phyloP scores from a whole-genome alignment of 2,888 invertebrate species.

The Patella caerulea region DNA sequence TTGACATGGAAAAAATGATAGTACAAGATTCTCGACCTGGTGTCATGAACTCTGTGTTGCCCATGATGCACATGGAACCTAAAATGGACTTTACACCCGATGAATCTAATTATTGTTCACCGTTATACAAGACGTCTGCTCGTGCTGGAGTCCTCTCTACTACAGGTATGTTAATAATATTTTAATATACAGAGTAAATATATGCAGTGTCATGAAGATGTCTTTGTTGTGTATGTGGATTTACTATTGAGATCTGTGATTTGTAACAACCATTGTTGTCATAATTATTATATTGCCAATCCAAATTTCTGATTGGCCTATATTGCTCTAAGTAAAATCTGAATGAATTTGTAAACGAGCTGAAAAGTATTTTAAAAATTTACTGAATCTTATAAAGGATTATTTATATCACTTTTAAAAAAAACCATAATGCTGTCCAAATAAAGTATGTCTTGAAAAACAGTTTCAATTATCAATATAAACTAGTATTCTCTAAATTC shows the following conservation, averaged over 20 bases:
- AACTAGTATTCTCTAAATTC: background rate
- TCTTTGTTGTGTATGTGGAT: background rate
- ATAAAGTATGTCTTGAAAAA: no score
- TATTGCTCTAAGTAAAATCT: no score
- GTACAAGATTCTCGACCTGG: conserved; percentile 74
- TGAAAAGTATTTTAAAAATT: no score
- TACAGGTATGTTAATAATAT: conserved; percentile 65
- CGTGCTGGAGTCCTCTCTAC: conserved; percentile 72
- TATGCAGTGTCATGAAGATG: background rate
- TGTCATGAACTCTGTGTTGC: conserved; percentile 83
- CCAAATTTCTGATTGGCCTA: no score
- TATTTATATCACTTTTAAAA: no score
- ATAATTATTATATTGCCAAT: no score
- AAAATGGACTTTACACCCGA: conserved; percentile 73
- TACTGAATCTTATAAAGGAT: no score
- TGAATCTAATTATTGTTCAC: conserved; percentile 65
- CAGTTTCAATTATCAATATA: background rate
- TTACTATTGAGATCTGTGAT: background rate
- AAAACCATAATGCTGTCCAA: no score
- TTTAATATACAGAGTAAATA: background rate
- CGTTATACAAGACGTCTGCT: conserved; percentile 71
- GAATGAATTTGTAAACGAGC: no score
- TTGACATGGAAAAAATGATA: conserved; percentile 64
- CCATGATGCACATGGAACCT: conserved; percentile 80
- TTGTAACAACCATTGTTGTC: background rate